Percentiles rank a stretch among this genome's conserved stretches.
Conservation (phyloP, 2,797 vertebrate genomes). For the Hafferia zeledoni region DNA sequence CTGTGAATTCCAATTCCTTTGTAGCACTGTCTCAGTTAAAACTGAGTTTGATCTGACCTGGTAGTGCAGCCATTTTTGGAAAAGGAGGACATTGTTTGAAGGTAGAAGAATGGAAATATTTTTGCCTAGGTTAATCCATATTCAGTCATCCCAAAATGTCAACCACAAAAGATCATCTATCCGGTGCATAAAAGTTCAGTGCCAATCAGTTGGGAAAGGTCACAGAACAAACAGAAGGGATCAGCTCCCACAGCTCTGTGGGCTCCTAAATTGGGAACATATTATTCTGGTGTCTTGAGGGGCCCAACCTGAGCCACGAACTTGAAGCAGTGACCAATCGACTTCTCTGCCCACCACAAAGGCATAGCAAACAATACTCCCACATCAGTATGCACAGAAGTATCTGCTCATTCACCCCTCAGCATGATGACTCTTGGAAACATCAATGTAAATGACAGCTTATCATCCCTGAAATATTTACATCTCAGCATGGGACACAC, state of each 20-base stretch:
- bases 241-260: not conserved
- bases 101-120: slow-evolving; percentile 25
- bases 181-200: slow-evolving; percentile 19
- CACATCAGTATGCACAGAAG: not conserved
- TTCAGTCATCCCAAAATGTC: slow-evolving; percentile 57
- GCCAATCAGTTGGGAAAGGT: slow-evolving; percentile 59
- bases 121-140: slow-evolving; percentile 46
- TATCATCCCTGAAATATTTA: slow-evolving; percentile 25
- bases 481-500: slow-evolving; percentile 23
- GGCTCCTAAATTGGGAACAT: not conserved
- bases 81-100: slow-evolving; percentile 40
- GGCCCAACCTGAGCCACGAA: not conserved
- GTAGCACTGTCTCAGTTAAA: not conserved
- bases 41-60: not conserved
- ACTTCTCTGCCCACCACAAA: not conserved
- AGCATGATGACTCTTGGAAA: not conserved
- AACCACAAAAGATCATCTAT: slow-evolving; percentile 16
- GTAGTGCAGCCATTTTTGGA: not conserved
- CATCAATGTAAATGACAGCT: slow-evolving; percentile 16
- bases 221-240: slow-evolving; percentile 49
- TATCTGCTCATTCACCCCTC: slow-evolving; percentile 28
- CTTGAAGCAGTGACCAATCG: not conserved
- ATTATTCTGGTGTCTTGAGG: not conserved
- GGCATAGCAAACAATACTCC: not conserved
- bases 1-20: not conserved